phyloP scores from a whole-genome alignment of 2,797 vertebrate species.

The Tadarida brasiliensis region DNA sequence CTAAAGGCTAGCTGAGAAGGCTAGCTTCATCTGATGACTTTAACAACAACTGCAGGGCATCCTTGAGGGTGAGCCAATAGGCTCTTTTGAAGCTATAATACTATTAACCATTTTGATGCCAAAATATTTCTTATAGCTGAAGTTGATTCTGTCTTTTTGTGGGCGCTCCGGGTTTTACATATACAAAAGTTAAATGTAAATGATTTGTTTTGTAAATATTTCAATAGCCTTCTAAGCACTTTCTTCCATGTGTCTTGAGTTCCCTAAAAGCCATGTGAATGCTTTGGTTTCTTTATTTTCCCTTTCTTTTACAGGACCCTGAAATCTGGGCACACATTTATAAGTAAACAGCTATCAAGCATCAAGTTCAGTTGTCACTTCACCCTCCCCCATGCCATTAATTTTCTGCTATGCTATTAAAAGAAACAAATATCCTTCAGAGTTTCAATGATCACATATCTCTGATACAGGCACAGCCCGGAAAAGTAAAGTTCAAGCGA shows the following conservation, averaged over 20 bases:
- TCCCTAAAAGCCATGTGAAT: neutral
- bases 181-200: slow-evolving; percentile 69
- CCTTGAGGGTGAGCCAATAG: slow-evolving; percentile 89
- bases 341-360: slow-evolving; percentile 50
- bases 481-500: slow-evolving; percentile 65
- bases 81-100: slow-evolving; percentile 87
- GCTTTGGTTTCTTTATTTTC: slow-evolving; percentile 51
- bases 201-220: slow-evolving; percentile 68
- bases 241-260: slow-evolving; percentile 33
- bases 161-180: slow-evolving; percentile 72
- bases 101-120: slow-evolving; percentile 90
- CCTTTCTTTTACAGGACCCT: slow-evolving; percentile 25
- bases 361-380: slow-evolving; percentile 63
- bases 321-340: neutral
- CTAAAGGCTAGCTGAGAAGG: slow-evolving; percentile 88
- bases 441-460: neutral
- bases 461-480: slow-evolving; percentile 7
- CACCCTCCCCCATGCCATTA: neutral
- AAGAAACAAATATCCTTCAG: slow-evolving; percentile 66
- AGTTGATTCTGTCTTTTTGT: slow-evolving; percentile 71
- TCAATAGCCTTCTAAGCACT: slow-evolving; percentile 66
- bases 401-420: slow-evolving; percentile 71
- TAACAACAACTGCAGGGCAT: slow-evolving; percentile 89
- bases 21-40: slow-evolving; percentile 90
- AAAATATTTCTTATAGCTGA: slow-evolving; percentile 80